Evolutionary conservation across 2,797 vertebrate genomes (phyloP).

Genomic region (Phrynocephalus forsythii): DNA sequence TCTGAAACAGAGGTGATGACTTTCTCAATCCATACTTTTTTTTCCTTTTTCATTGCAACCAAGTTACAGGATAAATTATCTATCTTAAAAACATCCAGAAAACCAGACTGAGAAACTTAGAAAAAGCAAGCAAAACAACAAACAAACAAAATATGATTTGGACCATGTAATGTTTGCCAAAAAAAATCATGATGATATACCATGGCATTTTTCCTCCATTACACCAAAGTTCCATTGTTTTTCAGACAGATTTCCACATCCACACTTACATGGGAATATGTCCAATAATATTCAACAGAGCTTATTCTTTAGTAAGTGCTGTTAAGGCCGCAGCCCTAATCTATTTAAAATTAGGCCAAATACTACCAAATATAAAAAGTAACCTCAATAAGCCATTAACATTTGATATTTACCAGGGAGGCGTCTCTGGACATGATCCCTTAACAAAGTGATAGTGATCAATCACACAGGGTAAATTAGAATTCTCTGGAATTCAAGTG

Average conservation of each 20-base stretch:
- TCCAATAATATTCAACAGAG: background rate
- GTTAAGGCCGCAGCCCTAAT: background rate
- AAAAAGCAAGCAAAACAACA: background rate
- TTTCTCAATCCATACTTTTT: background rate
- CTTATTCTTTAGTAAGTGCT: background rate
- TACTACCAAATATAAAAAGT: constrained; percentile 51
- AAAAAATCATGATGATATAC: background rate
- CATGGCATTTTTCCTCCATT: background rate
- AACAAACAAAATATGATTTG: background rate
- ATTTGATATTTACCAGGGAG: background rate
- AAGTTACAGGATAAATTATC: background rate
- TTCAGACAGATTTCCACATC: background rate
- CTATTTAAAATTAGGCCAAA: constrained; percentile 47
- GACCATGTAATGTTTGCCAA: background rate
- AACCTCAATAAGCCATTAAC: constrained; percentile 19
- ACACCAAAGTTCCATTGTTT: background rate
- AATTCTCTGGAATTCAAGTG: too few species aligned
- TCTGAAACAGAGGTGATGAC: background rate
- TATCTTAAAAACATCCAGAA: background rate
- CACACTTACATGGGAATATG: background rate
- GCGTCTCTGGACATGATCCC: background rate
- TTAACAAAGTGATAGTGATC: too few species aligned
- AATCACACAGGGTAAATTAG: too few species aligned
- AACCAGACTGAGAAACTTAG: background rate
- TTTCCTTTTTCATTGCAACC: background rate